Base-by-base conservation (phyloP, 2,797 vertebrate genomes). In the Thamnophis elegans region DNA sequence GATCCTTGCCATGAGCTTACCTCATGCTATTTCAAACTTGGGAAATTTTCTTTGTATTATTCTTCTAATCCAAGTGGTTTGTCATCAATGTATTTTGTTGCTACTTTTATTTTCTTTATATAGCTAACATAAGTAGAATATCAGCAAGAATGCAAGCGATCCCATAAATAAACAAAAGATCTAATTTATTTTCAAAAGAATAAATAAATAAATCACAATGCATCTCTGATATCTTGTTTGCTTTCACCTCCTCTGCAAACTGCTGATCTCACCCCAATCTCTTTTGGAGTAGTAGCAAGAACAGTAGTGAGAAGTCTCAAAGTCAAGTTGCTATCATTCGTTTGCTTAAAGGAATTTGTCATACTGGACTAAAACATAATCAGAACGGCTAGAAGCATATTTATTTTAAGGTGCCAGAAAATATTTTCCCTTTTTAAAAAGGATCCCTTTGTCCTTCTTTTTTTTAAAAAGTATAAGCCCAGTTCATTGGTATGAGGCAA, bases 401-500 rank as follows among this genome's bases (percentile, higher is more conserved):
- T 87, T 32, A n/a, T 87, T 56, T 56, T 87, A 58, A 56, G n/a
- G n/a, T 56, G 20, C 60, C 42, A 89, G 36, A 78, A 78, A 42
- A 78, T 42, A 36, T 11, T 78, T 78, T 42, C 32, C 9, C 36
- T 51, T 85, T 87, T 36, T 47, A 78, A 92, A 85, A 2, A 4
- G 53, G 14, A n/a, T 56, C n/a, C 90, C 91, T 92, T 93, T 91
- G 88, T 94, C 32, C 90, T 92, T 58, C 60, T 94, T 92, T 94
- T 47, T 42, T 42, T 51, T 5, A 9, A 36, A 73, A 87, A 73
- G 96, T 95, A 68, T 82, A 89, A 92, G 89, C 59, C n/a, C 90
- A 82, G 20, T 95, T 94, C 36, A 89, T 95, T 59, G n/a, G 42
- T 91, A 85, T 88, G 92, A 94, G 87, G 91, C 55, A 88, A 92